Base-by-base conservation (phyloP, 2,888 invertebrate genomes). In the Atrina japonica region DNA sequence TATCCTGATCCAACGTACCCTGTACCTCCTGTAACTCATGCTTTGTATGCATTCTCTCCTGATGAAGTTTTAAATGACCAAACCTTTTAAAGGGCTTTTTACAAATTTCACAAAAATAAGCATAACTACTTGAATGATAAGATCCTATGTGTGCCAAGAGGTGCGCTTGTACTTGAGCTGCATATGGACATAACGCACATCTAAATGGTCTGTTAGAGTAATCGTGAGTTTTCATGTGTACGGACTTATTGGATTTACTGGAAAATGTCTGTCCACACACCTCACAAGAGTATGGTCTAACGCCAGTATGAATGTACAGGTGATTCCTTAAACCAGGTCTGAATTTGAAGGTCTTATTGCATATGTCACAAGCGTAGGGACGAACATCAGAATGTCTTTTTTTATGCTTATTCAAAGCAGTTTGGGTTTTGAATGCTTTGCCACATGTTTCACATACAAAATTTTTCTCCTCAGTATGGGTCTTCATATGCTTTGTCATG, bases 111-210 rank as follows among this genome's bases (percentile, higher is more conserved):
- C 85, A 85, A 58, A 80, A 82, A 63, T 82, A 85, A 18, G 83
- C 80, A 68, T 80, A 83, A 3, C 71, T 58, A 25, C 78, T 59
- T 3, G 81, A 78, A 68, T 85, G 85, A 65, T 76, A 75, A 2
- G 78, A 58, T 6, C 84, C 85, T 43, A 85, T 80, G 60, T 85
- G 85, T 41, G 82, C 73, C 21, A 85, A 59, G 1, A 85, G 74
- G 50, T 82, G 77, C 1, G 76, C 76, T 23, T 72, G 70, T 30
- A 75, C 59, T 73, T 74, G 75, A 1, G 80, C 80, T 21, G 76
- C 78, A 76, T 83, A 77, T 52, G 84, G 80, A 67, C 85, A 85
- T 9, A 85, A 70, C 14, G 85, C 84, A 66, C 85, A 85, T 27
- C 69, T 68, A 52, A 58, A 83, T 21, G 83, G 82, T 23, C 83